A percentile compares a stretch with the other conserved stretches of the same genome.
These are phyloP conservation scores for Drosophila lacicola DNA, from an alignment of 2,888 invertebrate genomes.

Conservation along the genomic window DNA sequence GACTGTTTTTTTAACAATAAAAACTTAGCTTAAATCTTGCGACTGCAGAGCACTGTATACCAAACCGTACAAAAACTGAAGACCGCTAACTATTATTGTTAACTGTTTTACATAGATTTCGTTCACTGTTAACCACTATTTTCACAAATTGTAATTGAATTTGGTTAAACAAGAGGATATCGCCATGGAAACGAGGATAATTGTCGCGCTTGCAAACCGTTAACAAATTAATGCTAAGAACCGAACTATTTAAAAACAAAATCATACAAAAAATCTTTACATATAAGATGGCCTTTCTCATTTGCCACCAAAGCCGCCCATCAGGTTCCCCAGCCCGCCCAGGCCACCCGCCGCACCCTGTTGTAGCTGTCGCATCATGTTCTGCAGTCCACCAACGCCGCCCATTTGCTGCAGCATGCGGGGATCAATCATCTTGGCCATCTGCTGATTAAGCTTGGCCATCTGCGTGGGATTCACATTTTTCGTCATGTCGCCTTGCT, in stretches of 20 bases:
- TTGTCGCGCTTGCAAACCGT: conserved; percentile 46
- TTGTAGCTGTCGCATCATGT: conserved; percentile 95
- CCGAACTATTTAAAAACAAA: conserved; percentile 66
- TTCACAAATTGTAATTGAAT: conserved; percentile 37
- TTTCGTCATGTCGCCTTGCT: conserved; percentile 99
- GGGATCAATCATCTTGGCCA: conserved; percentile 99
- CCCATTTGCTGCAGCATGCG: conserved; percentile 98
- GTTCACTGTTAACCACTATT: conserved; percentile 25
- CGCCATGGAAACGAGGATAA: conserved; percentile 29
- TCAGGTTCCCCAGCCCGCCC: conserved; percentile 87
- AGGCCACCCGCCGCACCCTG: conserved; percentile 88
- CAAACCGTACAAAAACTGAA: conserved; percentile 46
- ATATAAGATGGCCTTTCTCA: conserved; percentile 59
- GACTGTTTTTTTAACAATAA: conserved; percentile 48
- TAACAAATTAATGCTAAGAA: conserved; percentile 67
- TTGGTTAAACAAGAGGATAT: conserved; percentile 45
- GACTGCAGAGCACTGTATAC: conserved; percentile 6
- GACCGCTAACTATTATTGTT: conserved; percentile 37
- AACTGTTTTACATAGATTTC: conserved; percentile 45
- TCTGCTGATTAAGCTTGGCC: conserved; percentile 99
- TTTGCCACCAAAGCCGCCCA: conserved; percentile 87
- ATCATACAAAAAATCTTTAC: conserved; percentile 60
- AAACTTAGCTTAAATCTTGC: conserved; percentile 30
- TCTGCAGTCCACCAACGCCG: conserved; percentile 97
- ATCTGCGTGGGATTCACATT: conserved; percentile 99